Conservation (phyloP, 2,113 vertebrate species). For the Coreoperca whiteheadi region DNA sequence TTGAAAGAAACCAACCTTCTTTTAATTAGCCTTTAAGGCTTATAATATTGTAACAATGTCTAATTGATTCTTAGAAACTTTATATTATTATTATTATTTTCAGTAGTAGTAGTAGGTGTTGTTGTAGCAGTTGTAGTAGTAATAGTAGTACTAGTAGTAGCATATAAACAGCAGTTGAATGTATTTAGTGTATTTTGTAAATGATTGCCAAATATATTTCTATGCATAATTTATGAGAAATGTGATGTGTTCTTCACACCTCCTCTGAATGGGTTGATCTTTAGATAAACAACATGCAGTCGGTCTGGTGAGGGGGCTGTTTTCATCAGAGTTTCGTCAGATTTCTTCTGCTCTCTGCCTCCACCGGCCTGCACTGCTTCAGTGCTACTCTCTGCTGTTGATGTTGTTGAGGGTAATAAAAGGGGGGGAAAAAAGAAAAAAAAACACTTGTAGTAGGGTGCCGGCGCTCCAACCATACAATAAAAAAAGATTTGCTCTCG, state of each 20-base stretch:
- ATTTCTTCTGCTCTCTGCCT: background rate
- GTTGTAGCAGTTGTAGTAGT: background rate
- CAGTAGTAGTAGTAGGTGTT: background rate
- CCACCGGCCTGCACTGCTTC: background rate
- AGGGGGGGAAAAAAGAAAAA: background rate
- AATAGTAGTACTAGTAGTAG: too few relatives aligned
- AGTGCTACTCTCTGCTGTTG: background rate
- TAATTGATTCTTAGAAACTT: too few relatives aligned
- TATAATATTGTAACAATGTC: too few relatives aligned
- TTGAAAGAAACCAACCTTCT: too few relatives aligned
- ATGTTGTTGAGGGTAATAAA: slow-evolving; percentile 22
- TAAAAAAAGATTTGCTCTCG: slow-evolving; percentile 4
- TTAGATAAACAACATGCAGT: background rate
- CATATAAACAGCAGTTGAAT: background rate
- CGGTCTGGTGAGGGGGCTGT: background rate
- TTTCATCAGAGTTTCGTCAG: slow-evolving; percentile 47
- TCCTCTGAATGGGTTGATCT: background rate
- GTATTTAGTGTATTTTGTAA: too few relatives aligned
- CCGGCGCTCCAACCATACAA: slow-evolving; percentile 7
- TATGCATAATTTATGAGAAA: background rate
- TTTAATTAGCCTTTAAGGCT: too few relatives aligned
- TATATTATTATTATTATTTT: too few relatives aligned
- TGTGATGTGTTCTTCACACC: background rate
- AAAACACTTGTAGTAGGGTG: background rate
- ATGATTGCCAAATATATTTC: background rate